Conservation (phyloP, 2,888 invertebrate species). For the Amphimallon solstitiale region DNA sequence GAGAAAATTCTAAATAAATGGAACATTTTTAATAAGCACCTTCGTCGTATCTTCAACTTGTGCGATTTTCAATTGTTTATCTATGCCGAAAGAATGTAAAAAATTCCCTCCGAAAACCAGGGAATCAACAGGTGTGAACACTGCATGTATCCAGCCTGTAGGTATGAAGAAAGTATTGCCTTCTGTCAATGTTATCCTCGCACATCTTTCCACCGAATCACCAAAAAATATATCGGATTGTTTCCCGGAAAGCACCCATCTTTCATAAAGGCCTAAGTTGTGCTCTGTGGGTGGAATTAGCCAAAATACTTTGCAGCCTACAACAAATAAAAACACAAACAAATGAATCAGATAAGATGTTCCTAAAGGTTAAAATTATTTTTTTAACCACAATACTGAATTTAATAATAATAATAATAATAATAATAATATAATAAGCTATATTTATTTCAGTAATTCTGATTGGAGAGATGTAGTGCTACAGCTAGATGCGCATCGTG, state of each 20-base stretch:
- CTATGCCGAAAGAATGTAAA: constrained; percentile 94
- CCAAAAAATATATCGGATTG: constrained; percentile 97
- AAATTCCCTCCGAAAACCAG: constrained; percentile 99
- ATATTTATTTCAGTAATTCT: too few species aligned
- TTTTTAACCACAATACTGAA: too few species aligned
- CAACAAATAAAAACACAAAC: constrained; percentile 28
- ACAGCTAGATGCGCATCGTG: too few species aligned
- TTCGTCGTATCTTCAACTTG: constrained; percentile 95
- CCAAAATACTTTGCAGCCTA: constrained; percentile 97
- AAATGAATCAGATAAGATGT: constrained; percentile 13
- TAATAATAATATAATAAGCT: too few species aligned
- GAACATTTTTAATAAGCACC: constrained; percentile 62
- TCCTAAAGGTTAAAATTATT: not conserved
- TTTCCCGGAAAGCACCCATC: constrained; percentile 96
- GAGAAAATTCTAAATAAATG: constrained; percentile 2
- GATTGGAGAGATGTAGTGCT: too few species aligned
- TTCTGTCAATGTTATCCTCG: constrained; percentile 82
- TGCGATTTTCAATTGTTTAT: constrained; percentile 94
- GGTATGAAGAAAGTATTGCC: constrained; percentile 98
- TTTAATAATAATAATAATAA: too few species aligned
- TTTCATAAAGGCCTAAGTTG: constrained; percentile 90
- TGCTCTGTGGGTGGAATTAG: constrained; percentile 96
- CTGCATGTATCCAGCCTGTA: constrained; percentile 99
- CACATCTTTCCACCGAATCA: constrained; percentile 94
- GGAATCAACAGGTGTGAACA: constrained; percentile 95